Base-by-base conservation (phyloP, 2,797 vertebrate genomes). In the Acipenser ruthenus region DNA sequence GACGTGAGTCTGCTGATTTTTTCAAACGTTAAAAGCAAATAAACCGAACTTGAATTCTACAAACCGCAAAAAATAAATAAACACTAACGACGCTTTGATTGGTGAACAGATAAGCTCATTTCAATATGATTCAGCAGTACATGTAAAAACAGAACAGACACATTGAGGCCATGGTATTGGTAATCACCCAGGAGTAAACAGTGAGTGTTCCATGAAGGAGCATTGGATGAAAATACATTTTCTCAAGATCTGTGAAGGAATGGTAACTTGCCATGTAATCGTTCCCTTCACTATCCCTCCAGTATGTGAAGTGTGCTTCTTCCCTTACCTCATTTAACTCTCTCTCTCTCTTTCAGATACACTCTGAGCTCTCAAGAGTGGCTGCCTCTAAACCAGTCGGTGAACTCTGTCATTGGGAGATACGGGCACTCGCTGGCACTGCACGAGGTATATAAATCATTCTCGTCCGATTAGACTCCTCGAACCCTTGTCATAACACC, bases 351-450 rank as follows among this genome's bases (percentile, higher is more conserved):
- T 7, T 65, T 6, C 71, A 99, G 96, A 70, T 98, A 92, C 66
- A 92, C 96, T 77, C 84, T 98, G 50, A 83, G 80, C 70, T 88
- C 81, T 70, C 86, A 84, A 70, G 85, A 88, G 72, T 99, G 95
- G 95, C 79, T 95, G 75, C 72, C 84, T 15, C 84, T 99, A 50
- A 88, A 92, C 72, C 84, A 6, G 63, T 90, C 93, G 0, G 93
- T 92, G 72, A 93, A 95, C 80, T 78, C 80, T 0, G 86, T 97
- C 2, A 87, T 89, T n/a, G 91, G 93, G 2, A 87, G 96, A 78
- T 99, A 99, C 0, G 95, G 97, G 9, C 97, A 99, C 77, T 96
- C 96, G 0, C 10, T 97, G 77, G 93, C 93, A 0, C 74, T 93
- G 1, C 69, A 97, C 10, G 77, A 95, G 90, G 97, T 97, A 76